These are phyloP conservation scores for Drosophila lini DNA, from an alignment of 1,140 invertebrate genomes.

Conservation along the genomic window DNA sequence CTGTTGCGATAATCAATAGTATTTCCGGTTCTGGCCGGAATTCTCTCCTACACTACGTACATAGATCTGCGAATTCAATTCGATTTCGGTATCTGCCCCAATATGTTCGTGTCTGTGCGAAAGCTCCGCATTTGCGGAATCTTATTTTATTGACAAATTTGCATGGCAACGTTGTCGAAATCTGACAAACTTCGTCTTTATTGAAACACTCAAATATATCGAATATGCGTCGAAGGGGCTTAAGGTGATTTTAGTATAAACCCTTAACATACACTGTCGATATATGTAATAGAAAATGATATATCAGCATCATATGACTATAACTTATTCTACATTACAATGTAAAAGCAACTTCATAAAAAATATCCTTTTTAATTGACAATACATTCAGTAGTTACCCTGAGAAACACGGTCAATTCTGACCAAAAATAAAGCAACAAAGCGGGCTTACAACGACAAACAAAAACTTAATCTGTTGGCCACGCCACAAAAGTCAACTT, in stretches of 20 bases:
- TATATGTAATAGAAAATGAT: too few relatives aligned
- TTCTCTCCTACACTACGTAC: neutral
- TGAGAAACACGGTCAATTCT: constrained; percentile 6
- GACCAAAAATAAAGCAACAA: constrained; percentile 15
- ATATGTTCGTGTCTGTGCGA: constrained; percentile 29
- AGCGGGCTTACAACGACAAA: constrained; percentile 24
- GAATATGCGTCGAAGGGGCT: constrained; percentile 2
- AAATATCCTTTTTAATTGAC: constrained; percentile 5
- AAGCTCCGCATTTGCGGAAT: constrained; percentile 30
- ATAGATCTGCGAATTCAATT: constrained; percentile 30
- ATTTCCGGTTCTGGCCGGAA: constrained; percentile 57
- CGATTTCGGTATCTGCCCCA: constrained; percentile 21
- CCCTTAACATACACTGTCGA: too few relatives aligned
- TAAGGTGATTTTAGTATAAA: neutral
- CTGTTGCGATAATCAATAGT: constrained; percentile 74
- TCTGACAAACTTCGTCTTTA: constrained; percentile 21
- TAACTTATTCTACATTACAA: neutral
- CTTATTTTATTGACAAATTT: constrained; percentile 73
- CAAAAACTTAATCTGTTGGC: constrained; percentile 41
- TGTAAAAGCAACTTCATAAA: too few relatives aligned
- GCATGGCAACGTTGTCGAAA: constrained; percentile 53
- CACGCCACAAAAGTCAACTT: constrained; percentile 70
- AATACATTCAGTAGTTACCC: constrained; percentile 47
- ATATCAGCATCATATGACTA: neutral
- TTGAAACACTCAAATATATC: constrained; percentile 4